Base-by-base conservation (phyloP, 2,888 invertebrate genomes). In the Coenonympha glycerion region DNA sequence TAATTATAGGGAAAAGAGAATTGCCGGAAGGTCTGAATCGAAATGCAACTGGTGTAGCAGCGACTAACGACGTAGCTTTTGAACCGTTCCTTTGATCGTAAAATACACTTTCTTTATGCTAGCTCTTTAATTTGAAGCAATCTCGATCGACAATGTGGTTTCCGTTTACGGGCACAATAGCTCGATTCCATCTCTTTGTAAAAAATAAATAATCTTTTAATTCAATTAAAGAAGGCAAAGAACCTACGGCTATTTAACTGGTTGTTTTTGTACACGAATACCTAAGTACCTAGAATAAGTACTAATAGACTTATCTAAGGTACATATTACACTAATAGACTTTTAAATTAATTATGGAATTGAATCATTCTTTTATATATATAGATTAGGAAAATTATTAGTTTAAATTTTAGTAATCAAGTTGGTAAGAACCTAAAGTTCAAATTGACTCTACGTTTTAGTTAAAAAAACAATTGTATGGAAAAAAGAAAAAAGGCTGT, bases 1-100 rank as follows among this genome's bases (percentile, higher is more conserved):
- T 78, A 78, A 80, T 80, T 78, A 70, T 64, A 71, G 71, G 61
- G 61, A 65, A 66, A 67, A 63, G 59, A 60, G 65, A 67, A 71
- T 69, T 62, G 63, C 67, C 68, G 66, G 68, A 65, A 66, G 68
- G 69, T 63, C 65, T 57, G 60, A 58, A 57, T 68, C 70, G 70
- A 66, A 71, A 65, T 64, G 67, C 76, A 71, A 70, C 73, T 71
- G 73, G 57, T 71, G 65, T 62, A 48, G 59, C n/a, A n/a, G n/a
- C n/a, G n/a, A n/a, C 48, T 40, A 51, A 58, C 55, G 55, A 47
- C 47, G 55, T 53, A 56, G 61, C 65, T 63, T 68, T 68, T 64
- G 67, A 65, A 60, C 59, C 56, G 57, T 60, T 65, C 65, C 66
- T 73, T 73, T 74, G 67, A 70, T 67, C 60, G 64, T 63, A 73